A percentile compares a stretch with the other conserved stretches of the same genome.
Conservation (phyloP, 2,888 invertebrate species). For the Himalopsyche japonica region DNA sequence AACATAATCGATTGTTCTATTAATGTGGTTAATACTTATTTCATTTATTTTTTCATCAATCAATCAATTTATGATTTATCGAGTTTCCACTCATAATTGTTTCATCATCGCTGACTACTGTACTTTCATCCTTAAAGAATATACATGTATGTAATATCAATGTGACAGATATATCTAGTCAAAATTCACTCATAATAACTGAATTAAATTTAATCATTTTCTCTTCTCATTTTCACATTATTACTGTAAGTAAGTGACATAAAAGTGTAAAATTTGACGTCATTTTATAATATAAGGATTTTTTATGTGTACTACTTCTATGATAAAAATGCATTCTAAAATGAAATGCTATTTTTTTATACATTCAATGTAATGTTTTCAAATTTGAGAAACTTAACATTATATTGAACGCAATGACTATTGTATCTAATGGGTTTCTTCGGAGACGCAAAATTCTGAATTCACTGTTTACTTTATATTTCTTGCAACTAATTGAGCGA, state of each 20-base stretch:
- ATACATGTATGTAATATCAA: not conserved
- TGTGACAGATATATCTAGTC: not conserved
- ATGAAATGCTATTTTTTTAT: not conserved
- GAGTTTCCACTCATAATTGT: no score
- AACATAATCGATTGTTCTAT: no score
- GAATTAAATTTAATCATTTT: not conserved
- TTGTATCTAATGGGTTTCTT: constrained; percentile 35
- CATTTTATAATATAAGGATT: not conserved
- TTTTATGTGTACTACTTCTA: not conserved
- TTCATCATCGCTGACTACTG: not conserved
- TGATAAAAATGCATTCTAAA: not conserved
- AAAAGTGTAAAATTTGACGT: not conserved
- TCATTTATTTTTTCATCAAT: no score
- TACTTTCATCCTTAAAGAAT: not conserved
- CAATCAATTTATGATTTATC: no score
- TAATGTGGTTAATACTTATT: no score
- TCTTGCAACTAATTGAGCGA: not conserved
- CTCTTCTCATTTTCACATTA: not conserved
- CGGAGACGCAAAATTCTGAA: not conserved
- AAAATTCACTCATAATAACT: not conserved
- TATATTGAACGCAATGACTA: not conserved
- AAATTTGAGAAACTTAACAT: not conserved
- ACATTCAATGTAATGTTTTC: not conserved
- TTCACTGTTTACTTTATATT: not conserved
- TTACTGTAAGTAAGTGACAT: not conserved